Conservation (phyloP, 1,140 invertebrate genomes). For the Gonioctena quinquepunctata region DNA sequence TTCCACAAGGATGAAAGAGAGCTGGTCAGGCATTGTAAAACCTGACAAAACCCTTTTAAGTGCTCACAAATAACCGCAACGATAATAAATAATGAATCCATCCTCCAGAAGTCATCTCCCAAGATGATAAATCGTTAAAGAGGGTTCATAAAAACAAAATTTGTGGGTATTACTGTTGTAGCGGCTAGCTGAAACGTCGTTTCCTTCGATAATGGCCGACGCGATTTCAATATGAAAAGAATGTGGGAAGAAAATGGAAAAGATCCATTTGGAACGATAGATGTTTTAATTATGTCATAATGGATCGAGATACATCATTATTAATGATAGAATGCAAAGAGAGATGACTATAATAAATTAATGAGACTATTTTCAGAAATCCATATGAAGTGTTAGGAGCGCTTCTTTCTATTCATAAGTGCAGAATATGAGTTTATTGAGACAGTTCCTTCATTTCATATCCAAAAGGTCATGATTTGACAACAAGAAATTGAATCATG, state of each 20-base stretch:
- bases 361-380: too few species aligned
- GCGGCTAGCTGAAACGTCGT: constrained; percentile 13
- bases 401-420: too few species aligned
- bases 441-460: too few species aligned
- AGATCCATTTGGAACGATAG: constrained; percentile 22
- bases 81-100: constrained; percentile 31
- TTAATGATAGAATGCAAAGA: constrained; percentile 33
- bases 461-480: too few species aligned
- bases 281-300: constrained; percentile 44
- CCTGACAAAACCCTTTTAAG: constrained; percentile 28
- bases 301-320: constrained; percentile 27
- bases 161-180: constrained; percentile 24
- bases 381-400: too few species aligned
- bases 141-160: constrained; percentile 15
- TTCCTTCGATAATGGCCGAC: constrained; percentile 27
- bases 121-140: constrained; percentile 30
- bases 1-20: not conserved
- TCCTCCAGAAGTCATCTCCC: constrained; percentile 9
- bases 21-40: constrained; percentile 15
- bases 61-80: constrained; percentile 29
- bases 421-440: too few species aligned
- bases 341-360: constrained; percentile 27
- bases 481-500: too few species aligned
- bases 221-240: constrained; percentile 48
- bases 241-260: constrained; percentile 29